Evolutionary conservation across 2,797 vertebrate species (phyloP).

Genomic region (Hozukius guyotensis): DNA sequence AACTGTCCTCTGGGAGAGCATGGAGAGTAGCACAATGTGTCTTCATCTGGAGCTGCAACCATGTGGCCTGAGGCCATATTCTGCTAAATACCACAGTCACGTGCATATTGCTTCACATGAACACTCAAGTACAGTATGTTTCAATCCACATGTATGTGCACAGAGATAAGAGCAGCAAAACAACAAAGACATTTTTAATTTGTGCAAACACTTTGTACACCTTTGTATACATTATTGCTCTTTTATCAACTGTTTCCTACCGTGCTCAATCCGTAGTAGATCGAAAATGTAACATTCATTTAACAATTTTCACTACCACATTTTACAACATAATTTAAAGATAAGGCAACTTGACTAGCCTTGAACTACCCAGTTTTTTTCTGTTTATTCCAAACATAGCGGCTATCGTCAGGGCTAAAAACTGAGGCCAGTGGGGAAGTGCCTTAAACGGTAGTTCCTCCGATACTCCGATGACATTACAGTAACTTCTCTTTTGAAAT

Average conservation of each 20-base stretch:
- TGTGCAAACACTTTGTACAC: not conserved
- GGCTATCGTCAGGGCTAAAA: not conserved
- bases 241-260: not conserved
- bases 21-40: conserved; percentile 8
- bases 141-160: not conserved
- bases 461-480: not conserved
- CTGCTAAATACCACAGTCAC: conserved; percentile 60
- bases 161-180: not conserved
- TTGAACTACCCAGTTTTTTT: not conserved
- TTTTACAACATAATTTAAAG: not conserved
- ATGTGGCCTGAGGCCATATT: conserved; percentile 28
- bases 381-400: not conserved
- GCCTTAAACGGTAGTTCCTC: not conserved
- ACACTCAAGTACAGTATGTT: not conserved
- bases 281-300: not conserved
- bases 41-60: conserved; percentile 30
- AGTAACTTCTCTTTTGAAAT: not conserved
- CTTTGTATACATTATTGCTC: not conserved
- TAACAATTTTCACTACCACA: not conserved
- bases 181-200: not conserved
- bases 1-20: conserved; percentile 30
- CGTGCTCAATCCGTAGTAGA: not conserved
- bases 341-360: not conserved
- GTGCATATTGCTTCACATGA: not conserved
- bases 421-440: not conserved